Conservation (phyloP, 2,797 vertebrate species). For the Lophius americanus region DNA sequence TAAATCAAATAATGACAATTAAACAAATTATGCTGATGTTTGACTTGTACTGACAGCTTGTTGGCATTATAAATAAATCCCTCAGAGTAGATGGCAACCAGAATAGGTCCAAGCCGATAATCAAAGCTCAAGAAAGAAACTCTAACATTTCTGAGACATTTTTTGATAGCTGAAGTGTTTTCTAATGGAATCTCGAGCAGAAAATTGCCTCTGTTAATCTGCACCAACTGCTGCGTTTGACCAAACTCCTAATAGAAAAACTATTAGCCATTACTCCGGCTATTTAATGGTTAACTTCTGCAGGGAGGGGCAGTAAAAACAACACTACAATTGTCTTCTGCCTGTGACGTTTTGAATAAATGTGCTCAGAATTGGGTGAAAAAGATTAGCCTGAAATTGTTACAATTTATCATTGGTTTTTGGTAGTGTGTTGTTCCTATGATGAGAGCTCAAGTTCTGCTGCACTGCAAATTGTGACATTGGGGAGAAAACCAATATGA, state of each 20-base stretch:
- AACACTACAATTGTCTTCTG: slow-evolving; percentile 62
- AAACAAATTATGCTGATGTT: slow-evolving; percentile 34
- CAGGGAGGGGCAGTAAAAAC: slow-evolving; percentile 51
- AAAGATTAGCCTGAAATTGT: slow-evolving; percentile 69
- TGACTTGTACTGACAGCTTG: slow-evolving; percentile 37
- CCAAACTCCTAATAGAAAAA: slow-evolving; percentile 80
- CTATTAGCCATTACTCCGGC: slow-evolving; percentile 63
- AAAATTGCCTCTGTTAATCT: slow-evolving; percentile 82
- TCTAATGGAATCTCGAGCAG: slow-evolving; percentile 83
- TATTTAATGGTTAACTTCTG: slow-evolving; percentile 70
- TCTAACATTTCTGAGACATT: slow-evolving; percentile 69
- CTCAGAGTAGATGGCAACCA: slow-evolving; percentile 55
- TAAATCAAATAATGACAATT: slow-evolving; percentile 36
- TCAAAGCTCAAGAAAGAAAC: slow-evolving; percentile 42
- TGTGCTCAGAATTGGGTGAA: slow-evolving; percentile 41
- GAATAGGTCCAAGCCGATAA: slow-evolving; percentile 69
- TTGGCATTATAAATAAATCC: slow-evolving; percentile 52
- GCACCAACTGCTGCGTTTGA: slow-evolving; percentile 71
- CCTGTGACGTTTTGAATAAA: slow-evolving; percentile 60
- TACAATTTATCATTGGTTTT: slow-evolving; percentile 72
- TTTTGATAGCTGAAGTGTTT: slow-evolving; percentile 74
- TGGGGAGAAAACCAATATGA: slow-evolving; percentile 72
- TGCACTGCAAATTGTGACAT: slow-evolving; percentile 60
- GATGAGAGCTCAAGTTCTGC: slow-evolving; percentile 61
- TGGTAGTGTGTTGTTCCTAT: slow-evolving; percentile 63